A percentile compares a stretch with the other conserved stretches of the same genome.
Evolutionary conservation across 2,888 invertebrate species (phyloP).

Genomic region (Myopa testacea): DNA sequence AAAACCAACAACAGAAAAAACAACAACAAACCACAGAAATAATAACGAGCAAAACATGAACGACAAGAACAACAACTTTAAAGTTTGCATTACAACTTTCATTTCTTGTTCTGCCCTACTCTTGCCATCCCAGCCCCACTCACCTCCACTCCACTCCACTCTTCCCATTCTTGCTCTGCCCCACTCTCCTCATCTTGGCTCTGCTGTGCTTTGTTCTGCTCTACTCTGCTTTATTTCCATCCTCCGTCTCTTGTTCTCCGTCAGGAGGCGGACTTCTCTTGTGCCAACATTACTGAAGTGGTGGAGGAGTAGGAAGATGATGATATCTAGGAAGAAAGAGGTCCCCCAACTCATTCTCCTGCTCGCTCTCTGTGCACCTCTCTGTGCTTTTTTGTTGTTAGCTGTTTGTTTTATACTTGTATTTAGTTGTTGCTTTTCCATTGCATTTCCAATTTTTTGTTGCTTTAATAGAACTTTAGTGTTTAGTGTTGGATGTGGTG

Average conservation of each 20-base stretch:
- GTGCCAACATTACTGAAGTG: not conserved
- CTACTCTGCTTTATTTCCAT: not conserved
- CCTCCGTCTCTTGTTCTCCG: not conserved
- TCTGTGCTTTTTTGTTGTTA: not conserved
- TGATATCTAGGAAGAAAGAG: not conserved
- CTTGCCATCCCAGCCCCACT: not conserved
- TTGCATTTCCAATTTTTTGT: not conserved
- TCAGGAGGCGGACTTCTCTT: not conserved
- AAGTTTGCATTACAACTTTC: constrained; percentile 40
- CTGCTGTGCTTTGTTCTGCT: not conserved
- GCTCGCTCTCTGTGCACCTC: not conserved
- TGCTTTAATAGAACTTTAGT: constrained; percentile 9
- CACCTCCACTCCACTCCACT: not conserved
- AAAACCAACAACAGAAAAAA: constrained; percentile 10
- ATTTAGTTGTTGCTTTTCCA: not conserved
- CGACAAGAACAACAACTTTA: constrained; percentile 37
- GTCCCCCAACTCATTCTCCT: not conserved
- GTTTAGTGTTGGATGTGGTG: constrained; percentile 19
- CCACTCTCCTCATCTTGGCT: not conserved
- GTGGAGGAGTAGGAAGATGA: not conserved
- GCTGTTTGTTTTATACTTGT: not conserved
- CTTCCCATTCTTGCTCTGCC: not conserved
- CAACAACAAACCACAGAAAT: not conserved
- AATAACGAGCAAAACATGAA: constrained; percentile 26
- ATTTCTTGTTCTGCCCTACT: constrained; percentile 29